These are phyloP conservation scores for Steromphala cineraria DNA, from an alignment of 2,888 invertebrate genomes.

Conservation along the genomic window DNA sequence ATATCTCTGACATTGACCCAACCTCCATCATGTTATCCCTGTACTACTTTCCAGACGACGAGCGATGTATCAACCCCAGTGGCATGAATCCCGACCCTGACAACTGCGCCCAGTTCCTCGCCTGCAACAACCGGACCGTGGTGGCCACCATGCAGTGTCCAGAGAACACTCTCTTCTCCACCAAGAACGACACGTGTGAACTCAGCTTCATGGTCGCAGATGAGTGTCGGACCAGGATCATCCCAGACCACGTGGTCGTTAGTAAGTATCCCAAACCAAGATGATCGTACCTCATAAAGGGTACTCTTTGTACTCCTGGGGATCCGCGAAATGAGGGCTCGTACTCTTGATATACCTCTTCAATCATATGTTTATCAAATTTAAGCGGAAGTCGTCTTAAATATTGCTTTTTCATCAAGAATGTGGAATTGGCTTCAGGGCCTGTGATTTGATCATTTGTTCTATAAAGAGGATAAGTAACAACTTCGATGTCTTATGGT, in stretches of 20 bases:
- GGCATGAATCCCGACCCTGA: slow-evolving; percentile 54
- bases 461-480: too few relatives aligned
- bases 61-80: slow-evolving; percentile 42
- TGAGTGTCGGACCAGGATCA: slow-evolving; percentile 43
- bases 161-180: slow-evolving; percentile 51
- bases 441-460: too few relatives aligned
- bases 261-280: slow-evolving; percentile 39
- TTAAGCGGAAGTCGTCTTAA: too few relatives aligned
- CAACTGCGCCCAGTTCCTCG: slow-evolving; percentile 55
- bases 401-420: too few relatives aligned
- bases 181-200: slow-evolving; percentile 50
- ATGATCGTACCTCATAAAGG: too few relatives aligned
- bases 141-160: slow-evolving; percentile 55
- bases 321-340: too few relatives aligned
- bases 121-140: slow-evolving; percentile 51
- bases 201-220: slow-evolving; percentile 50
- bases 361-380: too few relatives aligned
- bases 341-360: too few relatives aligned
- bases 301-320: too few relatives aligned
- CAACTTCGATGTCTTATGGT: too few relatives aligned
- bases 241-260: slow-evolving; percentile 47
- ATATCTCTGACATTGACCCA: not conserved
- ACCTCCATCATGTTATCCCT: not conserved
- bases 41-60: slow-evolving; percentile 42
- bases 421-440: too few relatives aligned